phyloP scores from a whole-genome alignment of 2,113 vertebrate genomes.

The Serilophus lunatus region DNA sequence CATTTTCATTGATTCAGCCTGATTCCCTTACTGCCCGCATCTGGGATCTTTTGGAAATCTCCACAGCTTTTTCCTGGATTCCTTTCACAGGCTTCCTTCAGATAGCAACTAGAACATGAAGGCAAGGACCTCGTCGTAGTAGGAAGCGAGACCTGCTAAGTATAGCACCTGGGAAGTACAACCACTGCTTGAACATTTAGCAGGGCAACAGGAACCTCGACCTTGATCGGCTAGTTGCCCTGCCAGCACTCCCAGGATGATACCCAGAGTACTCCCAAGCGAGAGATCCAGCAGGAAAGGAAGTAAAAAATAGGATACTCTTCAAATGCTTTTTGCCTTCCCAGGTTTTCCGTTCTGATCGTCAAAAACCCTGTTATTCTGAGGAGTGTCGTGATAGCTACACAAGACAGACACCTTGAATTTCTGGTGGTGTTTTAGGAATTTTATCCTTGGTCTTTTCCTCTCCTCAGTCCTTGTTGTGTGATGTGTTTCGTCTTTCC shows the following conservation, averaged over 20 bases:
- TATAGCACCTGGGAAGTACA: not conserved
- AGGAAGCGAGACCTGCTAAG: not conserved
- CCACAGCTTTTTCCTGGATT: not conserved
- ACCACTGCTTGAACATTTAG: not conserved
- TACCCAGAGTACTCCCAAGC: not conserved
- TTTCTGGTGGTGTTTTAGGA: not conserved
- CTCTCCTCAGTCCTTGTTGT: not conserved
- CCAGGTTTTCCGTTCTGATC: not conserved
- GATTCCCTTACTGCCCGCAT: not conserved
- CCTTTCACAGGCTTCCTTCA: not conserved
- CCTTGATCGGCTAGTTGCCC: fast-evolving
- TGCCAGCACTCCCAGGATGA: not conserved
- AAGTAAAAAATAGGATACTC: not conserved
- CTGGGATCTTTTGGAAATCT: not conserved
- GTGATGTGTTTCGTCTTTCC: not conserved
- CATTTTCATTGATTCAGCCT: not conserved
- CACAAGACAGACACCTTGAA: not conserved
- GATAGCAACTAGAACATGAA: fast-evolving
- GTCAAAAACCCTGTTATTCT: not conserved
- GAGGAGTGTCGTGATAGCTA: not conserved
- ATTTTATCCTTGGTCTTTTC: not conserved
- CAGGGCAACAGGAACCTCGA: not conserved
- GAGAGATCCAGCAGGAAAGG: not conserved
- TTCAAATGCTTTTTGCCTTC: not conserved
- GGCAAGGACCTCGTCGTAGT: fast-evolving